Percentiles rank a stretch among this genome's conserved stretches.
Evolutionary conservation across 2,888 invertebrate genomes (phyloP).

Genomic region (Augiades crinisus): DNA sequence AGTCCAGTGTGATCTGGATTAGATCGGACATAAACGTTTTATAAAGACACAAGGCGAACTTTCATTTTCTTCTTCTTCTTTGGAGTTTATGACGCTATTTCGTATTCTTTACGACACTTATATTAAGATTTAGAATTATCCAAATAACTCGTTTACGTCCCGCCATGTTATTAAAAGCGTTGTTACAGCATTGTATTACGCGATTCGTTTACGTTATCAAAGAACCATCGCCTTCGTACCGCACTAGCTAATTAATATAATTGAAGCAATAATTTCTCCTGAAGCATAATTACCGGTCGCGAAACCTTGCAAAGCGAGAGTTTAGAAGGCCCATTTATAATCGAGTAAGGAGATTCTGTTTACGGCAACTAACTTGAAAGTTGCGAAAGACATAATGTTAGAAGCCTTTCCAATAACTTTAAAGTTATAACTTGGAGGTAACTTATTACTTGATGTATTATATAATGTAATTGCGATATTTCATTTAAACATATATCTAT

Average conservation of each 20-base stretch:
- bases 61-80: too few species aligned
- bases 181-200: neutral
- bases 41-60: too few species aligned
- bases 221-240: neutral
- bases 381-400: neutral
- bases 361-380: neutral
- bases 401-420: neutral
- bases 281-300: conserved; percentile 1
- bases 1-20: too few species aligned
- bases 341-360: conserved; percentile 1
- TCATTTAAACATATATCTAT: too few species aligned
- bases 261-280: conserved; percentile 10
- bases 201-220: neutral
- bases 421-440: neutral
- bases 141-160: neutral
- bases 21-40: too few species aligned
- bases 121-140: neutral
- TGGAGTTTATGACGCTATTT: neutral
- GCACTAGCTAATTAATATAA: conserved; percentile 7
- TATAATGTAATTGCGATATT: too few species aligned
- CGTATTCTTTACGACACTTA: neutral
- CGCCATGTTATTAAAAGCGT: neutral
- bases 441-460: too few species aligned
- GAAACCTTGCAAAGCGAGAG: conserved; percentile 5
- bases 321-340: conserved; percentile 11